Evolutionary conservation across 2,113 vertebrate species (phyloP), one percentile per base, ranked within the genome.

Genomic region (Tonatia bakeri): DNA sequence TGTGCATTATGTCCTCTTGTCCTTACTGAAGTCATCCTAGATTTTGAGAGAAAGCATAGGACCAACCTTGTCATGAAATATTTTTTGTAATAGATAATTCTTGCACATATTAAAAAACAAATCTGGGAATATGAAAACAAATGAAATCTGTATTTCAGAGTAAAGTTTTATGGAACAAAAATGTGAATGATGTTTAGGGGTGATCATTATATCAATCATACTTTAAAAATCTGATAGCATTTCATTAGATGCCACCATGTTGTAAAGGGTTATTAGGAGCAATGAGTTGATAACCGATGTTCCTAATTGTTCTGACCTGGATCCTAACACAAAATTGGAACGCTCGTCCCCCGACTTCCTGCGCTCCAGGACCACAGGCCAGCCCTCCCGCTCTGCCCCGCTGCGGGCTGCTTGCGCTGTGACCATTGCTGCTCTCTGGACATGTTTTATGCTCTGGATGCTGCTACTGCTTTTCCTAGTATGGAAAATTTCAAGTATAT

Each of bases 321-420:
- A n/a, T 61, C 22, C 4, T 0, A 14, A 36, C 3, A 9, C 4
- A 17, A 0, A 17, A 0, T 24, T 59, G 1, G 5, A 82, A 47
- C 64, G 50, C 59, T 38, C 40, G 20, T 11, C n/a, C 40, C 16
- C 38, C 4, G 1, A 40, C 72, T 52, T 24, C 56, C 47, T 43
- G 77, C 84, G 1, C 47, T 54, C 47, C 17, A 24, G 5, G n/a
- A 1, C 16, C n/a, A 38, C 54, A 81, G 31, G 20, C 54, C 14
- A 1, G 38, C 76, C 31, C 45, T 11, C 36, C 76, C 4, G 12
- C 6, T n/a, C 64, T 65, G n/a, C 38, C n/a, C 7, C 2, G 54
- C 54, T 24, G n/a, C 40, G 61, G 45, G 38, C 56, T 28, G 22
- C 17, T 47, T 75, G 56, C 14, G 5, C 22, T 10, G 15, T 40